A percentile compares a stretch with the other conserved stretches of the same genome.
Evolutionary conservation across 2,113 vertebrate species (phyloP).

Genomic region (Perognathus longimembris): DNA sequence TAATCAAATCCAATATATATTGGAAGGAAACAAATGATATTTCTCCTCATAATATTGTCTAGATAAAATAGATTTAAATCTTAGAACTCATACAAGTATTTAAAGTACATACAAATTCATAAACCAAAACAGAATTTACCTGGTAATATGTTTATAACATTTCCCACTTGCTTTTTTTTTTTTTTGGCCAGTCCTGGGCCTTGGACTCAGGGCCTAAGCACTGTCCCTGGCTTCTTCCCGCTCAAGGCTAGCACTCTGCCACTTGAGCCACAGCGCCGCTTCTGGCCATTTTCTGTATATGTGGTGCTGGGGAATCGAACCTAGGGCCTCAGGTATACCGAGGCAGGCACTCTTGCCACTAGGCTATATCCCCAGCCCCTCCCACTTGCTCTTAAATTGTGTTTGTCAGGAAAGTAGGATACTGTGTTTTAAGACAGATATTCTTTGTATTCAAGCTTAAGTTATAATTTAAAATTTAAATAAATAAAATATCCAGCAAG

Average conservation of each 20-base stretch:
- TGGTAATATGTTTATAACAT: conserved; percentile 24
- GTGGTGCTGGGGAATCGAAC: too few species aligned
- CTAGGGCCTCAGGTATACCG: too few species aligned
- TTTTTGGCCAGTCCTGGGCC: too few species aligned
- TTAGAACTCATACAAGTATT: conserved; percentile 22
- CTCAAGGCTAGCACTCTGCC: too few species aligned
- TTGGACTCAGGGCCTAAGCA: too few species aligned
- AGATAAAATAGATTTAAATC: conserved; percentile 31
- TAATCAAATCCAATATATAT: conserved; percentile 12
- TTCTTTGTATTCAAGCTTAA: conserved; percentile 34
- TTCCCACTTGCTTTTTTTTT: neutral
- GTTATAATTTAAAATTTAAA: conserved; percentile 30
- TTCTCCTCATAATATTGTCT: conserved; percentile 53
- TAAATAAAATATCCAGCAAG: conserved; percentile 38
- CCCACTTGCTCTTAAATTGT: neutral
- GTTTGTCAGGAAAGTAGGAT: neutral
- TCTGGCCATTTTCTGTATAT: too few species aligned
- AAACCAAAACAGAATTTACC: conserved; percentile 53
- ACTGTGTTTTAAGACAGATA: conserved; percentile 20
- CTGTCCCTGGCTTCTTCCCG: too few species aligned
- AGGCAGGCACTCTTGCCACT: too few species aligned
- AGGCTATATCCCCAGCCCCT: too few species aligned
- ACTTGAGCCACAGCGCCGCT: too few species aligned
- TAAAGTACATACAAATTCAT: conserved; percentile 22
- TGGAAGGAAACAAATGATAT: conserved; percentile 27